These are phyloP conservation scores for Ecdyonurus torrentis DNA, from an alignment of 2,888 invertebrate species.

Conservation along the genomic window DNA sequence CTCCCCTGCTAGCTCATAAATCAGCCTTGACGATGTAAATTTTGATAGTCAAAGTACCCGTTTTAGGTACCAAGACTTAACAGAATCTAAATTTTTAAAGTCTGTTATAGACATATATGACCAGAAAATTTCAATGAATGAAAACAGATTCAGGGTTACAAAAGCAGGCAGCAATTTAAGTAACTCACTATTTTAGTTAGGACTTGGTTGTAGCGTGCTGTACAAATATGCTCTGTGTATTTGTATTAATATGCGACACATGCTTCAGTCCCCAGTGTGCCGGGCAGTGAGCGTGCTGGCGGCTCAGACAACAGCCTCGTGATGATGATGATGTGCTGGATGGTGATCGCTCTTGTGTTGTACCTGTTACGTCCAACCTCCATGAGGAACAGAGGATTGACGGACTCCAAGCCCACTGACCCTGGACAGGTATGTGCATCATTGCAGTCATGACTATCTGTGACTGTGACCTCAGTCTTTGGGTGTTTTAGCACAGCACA, in stretches of 20 bases:
- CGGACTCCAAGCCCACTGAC: background rate
- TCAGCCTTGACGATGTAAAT: no score
- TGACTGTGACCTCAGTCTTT: no score
- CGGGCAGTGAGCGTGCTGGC: slow-evolving; percentile 18
- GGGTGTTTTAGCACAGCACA: no score
- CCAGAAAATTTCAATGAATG: no score
- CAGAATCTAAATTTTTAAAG: no score
- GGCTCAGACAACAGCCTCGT: slow-evolving; percentile 15
- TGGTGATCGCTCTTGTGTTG: slow-evolving; percentile 32
- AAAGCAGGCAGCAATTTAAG: background rate
- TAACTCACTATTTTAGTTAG: background rate
- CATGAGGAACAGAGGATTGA: slow-evolving; percentile 19
- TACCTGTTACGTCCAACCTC: slow-evolving; percentile 31
- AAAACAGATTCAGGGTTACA: no score
- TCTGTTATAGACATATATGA: no score
- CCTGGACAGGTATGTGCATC: background rate
- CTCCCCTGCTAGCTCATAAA: no score
- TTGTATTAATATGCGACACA: no score
- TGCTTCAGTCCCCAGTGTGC: slow-evolving; percentile 13
- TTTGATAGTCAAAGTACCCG: no score
- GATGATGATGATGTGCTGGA: slow-evolving; percentile 31
- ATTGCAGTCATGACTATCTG: no score
- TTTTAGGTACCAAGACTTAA: no score
- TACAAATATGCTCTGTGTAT: background rate
- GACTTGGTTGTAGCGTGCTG: background rate